phyloP scores from a whole-genome alignment of 1,140 invertebrate genomes.

The Aphelenchoides fujianensis region DNA sequence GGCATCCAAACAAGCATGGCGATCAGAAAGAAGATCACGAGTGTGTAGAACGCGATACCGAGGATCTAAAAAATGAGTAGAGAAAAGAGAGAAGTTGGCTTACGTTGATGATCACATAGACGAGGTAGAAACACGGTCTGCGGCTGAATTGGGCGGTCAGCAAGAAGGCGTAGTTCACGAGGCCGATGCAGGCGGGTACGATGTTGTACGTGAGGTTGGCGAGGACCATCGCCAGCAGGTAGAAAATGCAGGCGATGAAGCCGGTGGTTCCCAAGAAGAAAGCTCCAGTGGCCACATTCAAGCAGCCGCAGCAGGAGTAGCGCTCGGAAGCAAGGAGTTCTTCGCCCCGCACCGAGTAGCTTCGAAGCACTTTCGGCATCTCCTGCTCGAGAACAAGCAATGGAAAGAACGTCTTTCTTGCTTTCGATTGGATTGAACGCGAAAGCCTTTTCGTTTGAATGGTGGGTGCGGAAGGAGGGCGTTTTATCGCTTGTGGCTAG shows the following conservation, averaged over 20 bases:
- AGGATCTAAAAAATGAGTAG: not conserved
- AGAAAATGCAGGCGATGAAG: slow-evolving; percentile 3
- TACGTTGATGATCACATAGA: not conserved
- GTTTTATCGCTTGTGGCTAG: no score
- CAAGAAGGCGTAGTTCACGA: not conserved
- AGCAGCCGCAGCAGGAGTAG: not conserved
- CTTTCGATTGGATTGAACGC: no score
- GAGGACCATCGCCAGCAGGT: not conserved
- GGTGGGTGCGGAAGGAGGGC: no score
- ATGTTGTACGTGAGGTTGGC: slow-evolving; percentile 6
- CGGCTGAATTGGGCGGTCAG: not conserved
- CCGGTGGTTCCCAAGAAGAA: slow-evolving; percentile 1
- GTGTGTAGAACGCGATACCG: slow-evolving; percentile 4
- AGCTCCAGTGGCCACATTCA: not conserved
- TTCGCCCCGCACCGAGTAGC: not conserved
- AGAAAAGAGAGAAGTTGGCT: not conserved
- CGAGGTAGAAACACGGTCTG: slow-evolving; percentile 4
- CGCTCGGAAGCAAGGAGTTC: not conserved
- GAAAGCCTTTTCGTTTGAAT: no score
- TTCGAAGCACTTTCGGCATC: no score
- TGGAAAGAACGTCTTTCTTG: no score
- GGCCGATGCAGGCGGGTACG: not conserved
- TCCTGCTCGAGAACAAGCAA: no score
- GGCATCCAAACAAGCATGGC: slow-evolving; percentile 3
- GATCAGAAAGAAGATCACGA: not conserved